phyloP scores from a whole-genome alignment of 1,140 invertebrate species.

The Musca domestica region DNA sequence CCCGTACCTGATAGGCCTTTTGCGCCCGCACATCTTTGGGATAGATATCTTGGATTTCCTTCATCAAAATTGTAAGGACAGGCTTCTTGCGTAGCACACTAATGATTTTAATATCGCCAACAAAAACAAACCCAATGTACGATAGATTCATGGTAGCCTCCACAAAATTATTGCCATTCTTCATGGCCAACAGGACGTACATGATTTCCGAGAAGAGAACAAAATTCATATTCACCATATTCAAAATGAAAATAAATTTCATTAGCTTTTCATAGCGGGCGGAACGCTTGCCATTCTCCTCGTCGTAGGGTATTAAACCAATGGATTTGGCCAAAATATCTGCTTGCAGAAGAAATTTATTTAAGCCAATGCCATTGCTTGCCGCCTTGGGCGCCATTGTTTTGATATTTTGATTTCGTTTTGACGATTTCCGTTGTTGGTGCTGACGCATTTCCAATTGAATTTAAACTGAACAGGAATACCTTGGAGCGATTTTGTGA shows the following conservation, averaged over 20 bases:
- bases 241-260: slow-evolving; percentile 27
- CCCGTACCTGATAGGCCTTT: slow-evolving; percentile 21
- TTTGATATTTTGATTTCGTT: too few species aligned
- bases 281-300: not conserved
- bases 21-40: slow-evolving; percentile 24
- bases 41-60: slow-evolving; percentile 31
- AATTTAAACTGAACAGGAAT: too few species aligned
- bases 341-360: slow-evolving; percentile 19
- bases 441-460: too few species aligned
- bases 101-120: slow-evolving; percentile 41
- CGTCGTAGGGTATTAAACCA: slow-evolving; percentile 40
- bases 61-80: slow-evolving; percentile 31
- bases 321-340: slow-evolving; percentile 39
- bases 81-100: slow-evolving; percentile 31
- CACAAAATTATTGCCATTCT: slow-evolving; percentile 36
- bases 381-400: too few species aligned
- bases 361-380: too few species aligned
- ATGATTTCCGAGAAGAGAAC: slow-evolving; percentile 36
- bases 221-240: slow-evolving; percentile 37
- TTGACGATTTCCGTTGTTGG: too few species aligned
- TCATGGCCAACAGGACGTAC: slow-evolving; percentile 39
- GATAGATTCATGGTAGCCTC: slow-evolving; percentile 45
- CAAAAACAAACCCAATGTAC: slow-evolving; percentile 42
- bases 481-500: too few species aligned
- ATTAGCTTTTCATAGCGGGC: slow-evolving; percentile 17